phyloP scores from a whole-genome alignment of 2,888 invertebrate species.

The Rhorus exstirpatorius region DNA sequence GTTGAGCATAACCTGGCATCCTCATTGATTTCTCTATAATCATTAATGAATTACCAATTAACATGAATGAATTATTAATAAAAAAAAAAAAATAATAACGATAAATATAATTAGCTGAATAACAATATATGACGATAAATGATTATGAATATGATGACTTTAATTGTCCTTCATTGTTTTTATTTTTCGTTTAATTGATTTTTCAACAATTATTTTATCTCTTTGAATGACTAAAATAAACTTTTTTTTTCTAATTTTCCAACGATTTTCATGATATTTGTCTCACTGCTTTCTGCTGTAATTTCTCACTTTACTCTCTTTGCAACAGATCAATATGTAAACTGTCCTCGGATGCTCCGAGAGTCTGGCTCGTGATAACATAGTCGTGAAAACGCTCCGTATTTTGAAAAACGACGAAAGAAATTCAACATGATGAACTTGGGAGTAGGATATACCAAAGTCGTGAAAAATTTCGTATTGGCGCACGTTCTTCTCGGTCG shows the following conservation, averaged over 20 bases:
- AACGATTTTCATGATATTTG: neutral
- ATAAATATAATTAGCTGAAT: neutral
- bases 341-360: neutral
- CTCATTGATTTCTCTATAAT: constrained; percentile 9
- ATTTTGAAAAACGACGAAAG: constrained; percentile 32
- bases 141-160: too few relatives aligned
- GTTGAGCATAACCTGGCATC: constrained; percentile 25
- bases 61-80: neutral
- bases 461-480: constrained; percentile 41
- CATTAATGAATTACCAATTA: neutral
- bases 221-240: neutral
- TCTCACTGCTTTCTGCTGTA: neutral
- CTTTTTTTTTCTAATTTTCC: neutral
- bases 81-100: neutral
- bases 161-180: too few relatives aligned
- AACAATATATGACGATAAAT: neutral
- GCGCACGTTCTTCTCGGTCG: neutral
- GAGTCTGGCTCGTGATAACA: constrained; percentile 19
- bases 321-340: constrained; percentile 24
- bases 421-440: constrained; percentile 36
- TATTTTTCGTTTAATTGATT: neutral
- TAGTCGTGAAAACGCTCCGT: constrained; percentile 15
- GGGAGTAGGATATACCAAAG: neutral
- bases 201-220: neutral
- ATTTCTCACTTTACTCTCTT: constrained; percentile 29